Evolutionary conservation across 2,888 invertebrate genomes (phyloP).

Genomic region (Drosophila anomalata): DNA sequence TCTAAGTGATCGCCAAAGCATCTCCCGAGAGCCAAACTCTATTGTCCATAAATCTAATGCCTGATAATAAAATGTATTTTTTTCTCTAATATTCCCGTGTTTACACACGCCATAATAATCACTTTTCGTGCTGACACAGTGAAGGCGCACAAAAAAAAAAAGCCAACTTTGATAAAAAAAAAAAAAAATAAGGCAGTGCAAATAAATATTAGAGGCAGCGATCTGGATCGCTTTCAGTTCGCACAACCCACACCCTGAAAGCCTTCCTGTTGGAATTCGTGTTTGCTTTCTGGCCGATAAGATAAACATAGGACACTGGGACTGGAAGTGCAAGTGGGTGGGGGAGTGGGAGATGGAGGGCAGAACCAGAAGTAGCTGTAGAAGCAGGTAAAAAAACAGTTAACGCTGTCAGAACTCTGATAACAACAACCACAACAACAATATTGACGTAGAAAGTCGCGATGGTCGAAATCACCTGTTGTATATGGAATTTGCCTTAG

Average conservation of each 20-base stretch:
- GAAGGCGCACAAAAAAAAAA: slow-evolving; percentile 24
- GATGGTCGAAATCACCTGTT: slow-evolving; percentile 71
- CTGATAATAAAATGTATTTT: slow-evolving; percentile 17
- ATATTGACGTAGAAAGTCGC: slow-evolving; percentile 48
- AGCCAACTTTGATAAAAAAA: not conserved
- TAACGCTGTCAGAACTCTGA: slow-evolving; percentile 52
- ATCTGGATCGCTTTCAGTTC: slow-evolving; percentile 27
- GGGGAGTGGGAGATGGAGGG: not conserved
- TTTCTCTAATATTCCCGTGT: slow-evolving; percentile 22
- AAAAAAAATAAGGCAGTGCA: slow-evolving; percentile 15
- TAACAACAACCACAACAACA: slow-evolving; percentile 45
- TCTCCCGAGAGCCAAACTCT: slow-evolving; percentile 8
- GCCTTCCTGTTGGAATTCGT: slow-evolving; percentile 47
- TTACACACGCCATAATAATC: slow-evolving; percentile 35
- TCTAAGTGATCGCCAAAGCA: not conserved
- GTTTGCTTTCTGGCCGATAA: slow-evolving; percentile 58
- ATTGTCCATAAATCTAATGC: slow-evolving; percentile 9
- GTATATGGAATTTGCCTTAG: not conserved
- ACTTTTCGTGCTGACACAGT: slow-evolving; percentile 40
- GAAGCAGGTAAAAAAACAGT: slow-evolving; percentile 58
- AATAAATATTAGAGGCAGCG: slow-evolving; percentile 38
- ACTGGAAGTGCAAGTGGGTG: not conserved
- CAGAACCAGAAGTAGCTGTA: slow-evolving; percentile 6
- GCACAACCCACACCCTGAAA: slow-evolving; percentile 11
- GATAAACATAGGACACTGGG: slow-evolving; percentile 54